Base-by-base conservation (phyloP, 2,797 vertebrate species). In the Arctocebus calabarensis region DNA sequence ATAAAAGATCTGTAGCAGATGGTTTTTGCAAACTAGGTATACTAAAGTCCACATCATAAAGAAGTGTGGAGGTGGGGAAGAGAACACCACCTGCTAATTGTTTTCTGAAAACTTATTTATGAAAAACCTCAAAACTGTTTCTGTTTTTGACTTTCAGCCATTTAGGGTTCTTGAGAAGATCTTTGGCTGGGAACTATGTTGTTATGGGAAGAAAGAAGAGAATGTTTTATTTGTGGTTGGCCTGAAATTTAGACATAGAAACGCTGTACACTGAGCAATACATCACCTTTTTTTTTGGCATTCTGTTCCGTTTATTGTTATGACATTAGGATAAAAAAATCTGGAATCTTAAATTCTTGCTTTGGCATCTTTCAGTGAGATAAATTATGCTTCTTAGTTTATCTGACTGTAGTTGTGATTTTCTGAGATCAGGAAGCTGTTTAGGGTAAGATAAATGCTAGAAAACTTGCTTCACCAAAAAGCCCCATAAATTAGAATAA, bases 31-130 rank as follows among this genome's bases (percentile, higher is more conserved):
- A 64, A 57, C 1, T 9, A 87, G 75, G 25, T 59, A 1, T 68
- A n/a, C 57, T 66, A 1, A 40, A 55, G 87, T 3, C 10, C 3
- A 11, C 22, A 19, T 75, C 12, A 43, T 45, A 32, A 78, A 68
- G 75, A 29, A 34, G 10, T 7, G 2, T 22, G 9, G 62, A 59
- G 37, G 3, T 5, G 10, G 66, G 48, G 52, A 81, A 55, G 45
- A 83, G 73, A 78, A 9, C 16, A 10, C 0, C 59, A 48, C 3
- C 37, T 45, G 92, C 75, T 55, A 2, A 17, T 57, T 71, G 40
- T 94, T 82, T 93, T 92, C 62, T 89, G 66, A 88, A 94, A 94
- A 22, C n/a, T 88, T 61, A 64, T 16, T 95, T 96, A 88, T 87
- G 74, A 27, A 40, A 70, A 89, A 78, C 55, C 4, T 77, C 55